phyloP scores from a whole-genome alignment of 2,797 vertebrate genomes.

The Gallinago stenura region DNA sequence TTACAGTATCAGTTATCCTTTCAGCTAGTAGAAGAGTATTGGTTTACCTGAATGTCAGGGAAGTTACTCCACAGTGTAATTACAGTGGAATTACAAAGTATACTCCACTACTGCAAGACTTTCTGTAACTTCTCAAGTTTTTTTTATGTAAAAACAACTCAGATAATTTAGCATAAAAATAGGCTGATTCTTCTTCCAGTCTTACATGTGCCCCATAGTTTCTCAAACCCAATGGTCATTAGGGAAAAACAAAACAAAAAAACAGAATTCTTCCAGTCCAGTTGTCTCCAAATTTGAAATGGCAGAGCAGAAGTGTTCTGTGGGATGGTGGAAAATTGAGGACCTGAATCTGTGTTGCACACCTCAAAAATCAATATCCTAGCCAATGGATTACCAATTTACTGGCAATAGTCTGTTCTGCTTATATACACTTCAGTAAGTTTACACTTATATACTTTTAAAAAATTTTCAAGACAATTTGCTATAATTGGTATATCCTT shows the following conservation, averaged over 20 bases:
- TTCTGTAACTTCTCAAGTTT: neutral
- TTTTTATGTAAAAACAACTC: neutral
- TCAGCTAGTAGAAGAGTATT: neutral
- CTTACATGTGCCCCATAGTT: neutral
- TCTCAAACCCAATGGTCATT: neutral
- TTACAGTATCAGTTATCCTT: neutral
- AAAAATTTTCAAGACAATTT: neutral
- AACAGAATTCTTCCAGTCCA: neutral
- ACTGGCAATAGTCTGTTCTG: neutral
- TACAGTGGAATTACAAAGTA: neutral
- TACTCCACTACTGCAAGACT: neutral
- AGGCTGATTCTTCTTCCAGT: neutral
- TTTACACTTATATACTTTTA: neutral
- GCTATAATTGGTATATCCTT: neutral
- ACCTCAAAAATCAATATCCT: neutral
- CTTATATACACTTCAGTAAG: neutral
- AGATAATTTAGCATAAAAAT: neutral
- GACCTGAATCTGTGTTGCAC: neutral
- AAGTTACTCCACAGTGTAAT: neutral
- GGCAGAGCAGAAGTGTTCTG: neutral
- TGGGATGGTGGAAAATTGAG: neutral
- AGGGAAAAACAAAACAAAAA: neutral
- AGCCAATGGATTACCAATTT: neutral
- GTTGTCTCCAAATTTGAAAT: neutral
- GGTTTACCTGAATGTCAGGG: neutral